These are phyloP conservation scores for Melanotaenia boesemani DNA, from an alignment of 2,797 vertebrate species.

Conservation along the genomic window DNA sequence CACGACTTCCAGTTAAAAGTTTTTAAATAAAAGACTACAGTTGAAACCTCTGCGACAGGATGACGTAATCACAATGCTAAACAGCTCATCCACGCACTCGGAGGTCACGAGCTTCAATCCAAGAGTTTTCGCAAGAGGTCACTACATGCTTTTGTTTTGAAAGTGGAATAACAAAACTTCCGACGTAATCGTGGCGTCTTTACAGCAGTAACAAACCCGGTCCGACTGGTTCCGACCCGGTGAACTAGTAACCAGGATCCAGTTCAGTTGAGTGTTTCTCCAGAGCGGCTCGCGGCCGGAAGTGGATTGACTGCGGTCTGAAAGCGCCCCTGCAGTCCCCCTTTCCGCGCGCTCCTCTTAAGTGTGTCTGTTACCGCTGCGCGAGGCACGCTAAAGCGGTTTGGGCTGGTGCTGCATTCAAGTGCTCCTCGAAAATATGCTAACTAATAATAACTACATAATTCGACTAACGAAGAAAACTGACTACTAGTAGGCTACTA, in stretches of 20 bases:
- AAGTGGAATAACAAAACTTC: constrained; percentile 7
- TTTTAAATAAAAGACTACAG: too few species aligned
- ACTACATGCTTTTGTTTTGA: constrained; percentile 33
- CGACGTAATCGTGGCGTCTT: not conserved
- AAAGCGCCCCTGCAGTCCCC: constrained; percentile 54
- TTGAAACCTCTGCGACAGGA: too few species aligned
- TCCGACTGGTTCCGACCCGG: constrained; percentile 9
- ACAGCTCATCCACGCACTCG: too few species aligned
- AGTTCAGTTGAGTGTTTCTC: not conserved
- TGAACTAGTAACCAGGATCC: too few species aligned
- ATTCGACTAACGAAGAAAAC: not conserved
- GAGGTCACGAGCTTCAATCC: too few species aligned
- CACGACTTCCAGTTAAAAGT: too few species aligned
- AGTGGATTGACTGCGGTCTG: constrained; percentile 2
- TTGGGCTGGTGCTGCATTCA: constrained; percentile 52
- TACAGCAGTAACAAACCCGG: not conserved
- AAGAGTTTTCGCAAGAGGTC: too few species aligned
- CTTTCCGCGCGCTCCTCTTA: constrained; percentile 33
- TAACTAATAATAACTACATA: not conserved
- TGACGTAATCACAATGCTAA: too few species aligned
- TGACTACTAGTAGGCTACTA: too few species aligned
- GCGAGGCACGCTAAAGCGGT: not conserved
- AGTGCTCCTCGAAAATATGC: constrained; percentile 19
- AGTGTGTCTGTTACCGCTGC: not conserved
- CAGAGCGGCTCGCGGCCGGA: not conserved